phyloP scores from a whole-genome alignment of 2,113 vertebrate species.

The Ivindomyrus marchei region DNA sequence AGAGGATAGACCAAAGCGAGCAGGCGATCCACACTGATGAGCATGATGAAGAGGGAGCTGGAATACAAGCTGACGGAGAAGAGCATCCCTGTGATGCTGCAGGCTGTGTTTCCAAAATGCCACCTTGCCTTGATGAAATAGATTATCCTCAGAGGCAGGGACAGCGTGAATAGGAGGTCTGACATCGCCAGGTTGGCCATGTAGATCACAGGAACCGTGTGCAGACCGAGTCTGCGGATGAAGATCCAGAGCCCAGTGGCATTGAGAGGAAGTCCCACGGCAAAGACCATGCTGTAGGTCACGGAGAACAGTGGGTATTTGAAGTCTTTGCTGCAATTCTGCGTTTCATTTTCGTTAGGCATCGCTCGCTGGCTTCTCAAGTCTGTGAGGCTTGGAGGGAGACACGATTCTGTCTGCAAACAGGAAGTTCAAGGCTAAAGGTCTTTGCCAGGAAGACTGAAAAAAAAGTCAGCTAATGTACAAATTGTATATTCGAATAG shows the following conservation, averaged over 20 bases:
- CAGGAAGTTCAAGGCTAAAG: neutral
- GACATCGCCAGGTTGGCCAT: constrained; percentile 52
- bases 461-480: neutral
- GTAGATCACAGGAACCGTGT: constrained; percentile 34
- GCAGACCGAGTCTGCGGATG: constrained; percentile 31
- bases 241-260: constrained; percentile 45
- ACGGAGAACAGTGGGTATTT: neutral
- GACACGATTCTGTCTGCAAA: neutral
- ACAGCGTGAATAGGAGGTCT: constrained; percentile 47
- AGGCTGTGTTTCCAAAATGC: constrained; percentile 23
- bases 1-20: constrained; percentile 54
- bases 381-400: neutral
- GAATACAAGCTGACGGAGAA: constrained; percentile 50
- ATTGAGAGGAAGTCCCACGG: constrained; percentile 49
- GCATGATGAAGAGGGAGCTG: constrained; percentile 55
- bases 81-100: constrained; percentile 38
- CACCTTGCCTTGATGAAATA: constrained; percentile 37
- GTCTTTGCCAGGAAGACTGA: neutral
- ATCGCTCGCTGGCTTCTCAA: neutral
- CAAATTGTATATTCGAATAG: neutral
- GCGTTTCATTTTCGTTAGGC: neutral
- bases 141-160: constrained; percentile 44
- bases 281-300: constrained; percentile 38
- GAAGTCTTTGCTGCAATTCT: neutral
- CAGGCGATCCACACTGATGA: constrained; percentile 52